phyloP scores from a whole-genome alignment of 2,113 vertebrate species.

The Pavo muticus region DNA sequence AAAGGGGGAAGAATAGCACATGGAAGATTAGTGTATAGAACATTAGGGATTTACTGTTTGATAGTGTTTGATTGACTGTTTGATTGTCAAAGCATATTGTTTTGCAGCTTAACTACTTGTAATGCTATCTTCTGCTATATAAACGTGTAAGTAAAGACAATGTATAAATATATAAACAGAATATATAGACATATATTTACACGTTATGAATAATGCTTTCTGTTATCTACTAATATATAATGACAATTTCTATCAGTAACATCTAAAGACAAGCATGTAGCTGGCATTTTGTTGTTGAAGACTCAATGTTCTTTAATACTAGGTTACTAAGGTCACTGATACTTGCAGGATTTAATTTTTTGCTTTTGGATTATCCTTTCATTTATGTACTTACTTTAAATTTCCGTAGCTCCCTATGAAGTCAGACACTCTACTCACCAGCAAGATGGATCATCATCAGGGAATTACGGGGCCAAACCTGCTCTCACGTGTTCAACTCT shows the following conservation, averaged over 20 bases:
- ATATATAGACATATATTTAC: background rate
- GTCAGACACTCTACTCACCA: constrained; percentile 74
- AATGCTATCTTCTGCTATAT: background rate
- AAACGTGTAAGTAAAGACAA: background rate
- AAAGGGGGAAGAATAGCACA: background rate
- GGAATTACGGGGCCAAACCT: constrained; percentile 81
- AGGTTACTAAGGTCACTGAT: background rate
- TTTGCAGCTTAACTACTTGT: background rate
- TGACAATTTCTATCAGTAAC: background rate
- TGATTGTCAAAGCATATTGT: background rate
- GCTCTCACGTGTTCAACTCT: constrained; percentile 75
- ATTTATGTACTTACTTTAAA: constrained; percentile 11
- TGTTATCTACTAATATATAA: background rate
- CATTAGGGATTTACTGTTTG: background rate
- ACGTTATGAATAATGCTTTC: background rate
- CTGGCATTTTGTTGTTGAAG: background rate
- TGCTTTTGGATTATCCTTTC: background rate
- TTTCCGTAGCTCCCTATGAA: constrained; percentile 84
- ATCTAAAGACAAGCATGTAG: background rate
- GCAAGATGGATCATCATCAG: constrained; percentile 82
- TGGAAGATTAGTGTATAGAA: background rate
- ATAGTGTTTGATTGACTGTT: background rate
- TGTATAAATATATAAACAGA: background rate
- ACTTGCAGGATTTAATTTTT: background rate
- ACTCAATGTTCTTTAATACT: background rate